Conservation (phyloP, 2,888 invertebrate genomes). For the Eremobia ochroleuca region DNA sequence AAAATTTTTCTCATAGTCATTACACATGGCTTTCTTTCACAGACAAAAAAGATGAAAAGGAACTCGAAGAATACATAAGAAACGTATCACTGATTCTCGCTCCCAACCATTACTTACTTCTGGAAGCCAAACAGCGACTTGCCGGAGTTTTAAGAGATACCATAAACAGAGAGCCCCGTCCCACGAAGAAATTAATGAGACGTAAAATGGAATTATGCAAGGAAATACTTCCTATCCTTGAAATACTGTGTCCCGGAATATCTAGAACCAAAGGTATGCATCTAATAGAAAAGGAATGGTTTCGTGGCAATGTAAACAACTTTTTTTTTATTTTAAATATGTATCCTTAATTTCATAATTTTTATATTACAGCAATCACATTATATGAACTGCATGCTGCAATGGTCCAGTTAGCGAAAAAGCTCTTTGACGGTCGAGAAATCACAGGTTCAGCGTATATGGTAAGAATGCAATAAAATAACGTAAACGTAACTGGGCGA, state of each 20-base stretch:
- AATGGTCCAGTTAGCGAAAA: slow-evolving; percentile 92
- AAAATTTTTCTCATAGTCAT: background rate
- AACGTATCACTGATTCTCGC: slow-evolving; percentile 91
- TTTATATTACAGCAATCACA: slow-evolving; percentile 91
- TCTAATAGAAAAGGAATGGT: background rate
- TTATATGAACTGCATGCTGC: slow-evolving; percentile 94
- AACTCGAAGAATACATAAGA: slow-evolving; percentile 88
- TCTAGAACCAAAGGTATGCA: slow-evolving; percentile 92
- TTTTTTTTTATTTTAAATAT: background rate
- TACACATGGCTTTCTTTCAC: slow-evolving; percentile 17
- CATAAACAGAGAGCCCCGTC: slow-evolving; percentile 87
- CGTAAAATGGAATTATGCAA: slow-evolving; percentile 93
- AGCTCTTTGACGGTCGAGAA: slow-evolving; percentile 91
- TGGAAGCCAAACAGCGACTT: slow-evolving; percentile 93
- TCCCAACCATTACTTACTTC: slow-evolving; percentile 92
- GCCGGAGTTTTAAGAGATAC: slow-evolving; percentile 91
- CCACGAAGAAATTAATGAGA: slow-evolving; percentile 90
- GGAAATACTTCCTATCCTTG: slow-evolving; percentile 92
- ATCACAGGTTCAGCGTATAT: slow-evolving; percentile 90
- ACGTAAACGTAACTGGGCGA: background rate
- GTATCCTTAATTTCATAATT: background rate
- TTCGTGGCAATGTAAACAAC: background rate
- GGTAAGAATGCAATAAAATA: slow-evolving; percentile 71
- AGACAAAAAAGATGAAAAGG: slow-evolving; percentile 88
- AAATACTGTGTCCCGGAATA: slow-evolving; percentile 93